A percentile compares a stretch with the other conserved stretches of the same genome.
Conservation (phyloP, 2,113 vertebrate genomes). For the Entelurus aequoreus region DNA sequence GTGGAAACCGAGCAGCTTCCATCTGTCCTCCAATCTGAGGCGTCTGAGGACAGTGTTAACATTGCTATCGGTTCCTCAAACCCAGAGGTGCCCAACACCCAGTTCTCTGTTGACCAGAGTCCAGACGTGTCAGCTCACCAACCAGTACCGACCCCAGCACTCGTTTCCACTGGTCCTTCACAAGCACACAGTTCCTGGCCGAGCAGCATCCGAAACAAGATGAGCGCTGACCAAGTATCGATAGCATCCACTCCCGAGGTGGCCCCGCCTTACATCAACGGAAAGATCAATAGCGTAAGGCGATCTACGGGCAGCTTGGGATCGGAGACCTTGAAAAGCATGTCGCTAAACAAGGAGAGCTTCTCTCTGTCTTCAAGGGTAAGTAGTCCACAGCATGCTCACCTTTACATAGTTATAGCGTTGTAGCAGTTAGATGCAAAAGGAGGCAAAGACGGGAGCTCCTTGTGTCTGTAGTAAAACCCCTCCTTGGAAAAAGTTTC, state of each 20-base stretch:
- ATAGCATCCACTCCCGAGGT: slow-evolving; percentile 49
- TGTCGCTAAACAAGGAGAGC: slow-evolving; percentile 76
- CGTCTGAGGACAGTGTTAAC: slow-evolving; percentile 12
- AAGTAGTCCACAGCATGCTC: slow-evolving; percentile 26
- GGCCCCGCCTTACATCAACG: slow-evolving; percentile 12
- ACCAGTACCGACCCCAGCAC: slow-evolving; percentile 9
- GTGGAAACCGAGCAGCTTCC: slow-evolving; percentile 44
- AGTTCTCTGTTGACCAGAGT: neutral
- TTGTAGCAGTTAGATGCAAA: neutral
- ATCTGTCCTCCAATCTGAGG: neutral
- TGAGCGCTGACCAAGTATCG: neutral
- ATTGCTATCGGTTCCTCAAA: slow-evolving; percentile 5
- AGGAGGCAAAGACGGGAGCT: slow-evolving; percentile 5
- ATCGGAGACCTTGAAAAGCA: slow-evolving; percentile 78
- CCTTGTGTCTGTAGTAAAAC: slow-evolving; percentile 23
- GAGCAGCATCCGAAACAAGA: slow-evolving; percentile 10
- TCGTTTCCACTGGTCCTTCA: neutral
- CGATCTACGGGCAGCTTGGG: slow-evolving; percentile 74
- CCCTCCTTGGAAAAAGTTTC: slow-evolving; percentile 49
- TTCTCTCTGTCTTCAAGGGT: slow-evolving; percentile 81
- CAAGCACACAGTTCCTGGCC: neutral
- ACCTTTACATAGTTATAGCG: neutral
- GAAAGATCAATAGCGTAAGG: slow-evolving; percentile 65
- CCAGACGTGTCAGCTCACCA: neutral
- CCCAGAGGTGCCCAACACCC: slow-evolving; percentile 4